Evolutionary conservation across 2,888 invertebrate species (phyloP).

Genomic region (Hartigia nigra): DNA sequence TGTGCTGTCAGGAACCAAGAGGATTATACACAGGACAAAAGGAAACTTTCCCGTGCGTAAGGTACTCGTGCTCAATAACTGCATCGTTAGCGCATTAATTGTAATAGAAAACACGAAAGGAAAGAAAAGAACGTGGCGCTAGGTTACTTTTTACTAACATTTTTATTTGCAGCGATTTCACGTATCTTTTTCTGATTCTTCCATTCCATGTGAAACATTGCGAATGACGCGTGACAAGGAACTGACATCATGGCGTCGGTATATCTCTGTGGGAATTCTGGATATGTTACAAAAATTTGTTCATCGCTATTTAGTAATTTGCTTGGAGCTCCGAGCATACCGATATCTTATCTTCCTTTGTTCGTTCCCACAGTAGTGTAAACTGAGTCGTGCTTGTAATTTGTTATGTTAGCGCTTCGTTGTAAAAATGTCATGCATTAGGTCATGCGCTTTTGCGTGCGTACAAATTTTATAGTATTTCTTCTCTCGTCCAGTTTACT

Average conservation of each 20-base stretch:
- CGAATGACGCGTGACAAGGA: not conserved
- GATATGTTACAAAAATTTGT: not conserved
- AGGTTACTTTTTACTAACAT: not conserved
- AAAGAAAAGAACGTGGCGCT: not conserved
- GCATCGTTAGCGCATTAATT: not conserved
- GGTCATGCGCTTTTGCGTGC: not conserved
- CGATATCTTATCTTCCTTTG: slow-evolving; percentile 54
- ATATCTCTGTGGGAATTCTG: not conserved
- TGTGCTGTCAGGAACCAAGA: not conserved
- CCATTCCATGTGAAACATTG: not conserved
- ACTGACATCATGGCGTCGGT: not conserved
- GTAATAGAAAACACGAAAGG: not conserved
- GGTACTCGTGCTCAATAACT: not conserved
- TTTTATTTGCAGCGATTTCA: not conserved
- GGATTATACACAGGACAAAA: not conserved
- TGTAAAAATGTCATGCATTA: not conserved
- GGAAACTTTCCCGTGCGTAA: not conserved
- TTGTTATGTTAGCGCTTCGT: slow-evolving; percentile 25
- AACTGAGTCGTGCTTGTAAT: slow-evolving; percentile 29
- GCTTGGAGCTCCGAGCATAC: not conserved
- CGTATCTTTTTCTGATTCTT: not conserved
- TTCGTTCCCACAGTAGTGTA: slow-evolving; percentile 42
- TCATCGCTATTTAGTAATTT: not conserved
- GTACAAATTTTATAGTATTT: not conserved
- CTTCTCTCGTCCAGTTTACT: not conserved